Evolutionary conservation across 2,797 vertebrate genomes (phyloP).

Genomic region (Gallinago stenura): DNA sequence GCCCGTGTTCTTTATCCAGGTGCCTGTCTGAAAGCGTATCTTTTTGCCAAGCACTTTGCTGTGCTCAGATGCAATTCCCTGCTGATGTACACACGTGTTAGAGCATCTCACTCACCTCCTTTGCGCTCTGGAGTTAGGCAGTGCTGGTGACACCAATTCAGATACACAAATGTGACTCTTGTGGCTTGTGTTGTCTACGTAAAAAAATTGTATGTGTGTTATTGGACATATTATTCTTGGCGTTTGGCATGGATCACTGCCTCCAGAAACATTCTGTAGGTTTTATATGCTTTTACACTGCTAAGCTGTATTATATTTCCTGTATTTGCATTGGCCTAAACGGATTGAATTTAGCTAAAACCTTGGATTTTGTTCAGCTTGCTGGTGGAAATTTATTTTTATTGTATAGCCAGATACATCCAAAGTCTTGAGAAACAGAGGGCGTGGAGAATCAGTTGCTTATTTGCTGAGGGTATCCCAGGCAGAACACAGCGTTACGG

Average conservation of each 20-base stretch:
- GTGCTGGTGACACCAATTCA: background rate
- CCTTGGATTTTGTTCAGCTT: constrained; percentile 58
- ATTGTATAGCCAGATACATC: constrained; percentile 6
- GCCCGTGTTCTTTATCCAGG: background rate
- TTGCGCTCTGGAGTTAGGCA: background rate
- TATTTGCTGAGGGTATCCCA: background rate
- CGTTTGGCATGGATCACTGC: constrained; percentile 23
- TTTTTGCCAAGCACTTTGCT: background rate
- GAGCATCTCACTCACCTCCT: background rate
- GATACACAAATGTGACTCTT: background rate
- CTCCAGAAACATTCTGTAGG: constrained; percentile 53
- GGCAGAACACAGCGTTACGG: background rate
- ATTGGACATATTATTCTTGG: constrained; percentile 44
- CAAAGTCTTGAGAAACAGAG: background rate
- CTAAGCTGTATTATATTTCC: constrained; percentile 51
- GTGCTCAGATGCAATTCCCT: background rate
- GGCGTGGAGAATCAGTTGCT: background rate
- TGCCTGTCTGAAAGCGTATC: background rate
- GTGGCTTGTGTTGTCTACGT: background rate
- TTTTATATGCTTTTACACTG: constrained; percentile 48
- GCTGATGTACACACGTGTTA: background rate
- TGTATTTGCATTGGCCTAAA: constrained; percentile 67
- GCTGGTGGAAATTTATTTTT: constrained; percentile 59
- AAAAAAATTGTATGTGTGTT: background rate
- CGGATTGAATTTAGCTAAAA: constrained; percentile 31